Conservation (phyloP, 2,888 invertebrate species). For the Xanthia icteritia region DNA sequence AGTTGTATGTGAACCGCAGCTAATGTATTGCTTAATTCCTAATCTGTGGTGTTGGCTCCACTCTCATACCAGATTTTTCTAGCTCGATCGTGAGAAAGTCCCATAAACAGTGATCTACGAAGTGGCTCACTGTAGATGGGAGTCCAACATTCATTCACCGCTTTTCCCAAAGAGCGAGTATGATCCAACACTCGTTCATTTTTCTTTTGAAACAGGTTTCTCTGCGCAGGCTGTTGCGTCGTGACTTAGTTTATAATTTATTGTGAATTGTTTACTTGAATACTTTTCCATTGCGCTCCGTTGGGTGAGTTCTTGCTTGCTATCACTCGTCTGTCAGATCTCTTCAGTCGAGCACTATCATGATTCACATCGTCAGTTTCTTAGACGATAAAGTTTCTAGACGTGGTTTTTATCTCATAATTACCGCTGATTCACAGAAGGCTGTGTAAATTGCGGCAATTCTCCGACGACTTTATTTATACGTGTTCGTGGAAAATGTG, state of each 20-base stretch:
- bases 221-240: constrained; percentile 35
- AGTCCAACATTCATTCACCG: constrained; percentile 55
- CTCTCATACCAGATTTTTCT: constrained; percentile 52
- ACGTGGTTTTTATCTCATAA: constrained; percentile 60
- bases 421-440: constrained; percentile 66
- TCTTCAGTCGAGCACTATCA: constrained; percentile 46
- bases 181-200: constrained; percentile 53
- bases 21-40: constrained; percentile 37
- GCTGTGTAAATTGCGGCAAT: constrained; percentile 64
- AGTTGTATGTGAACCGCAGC: constrained; percentile 34
- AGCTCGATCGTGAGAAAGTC: constrained; percentile 61
- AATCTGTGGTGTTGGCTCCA: constrained; percentile 25
- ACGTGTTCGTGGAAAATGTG: constrained; percentile 63
- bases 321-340: constrained; percentile 23
- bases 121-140: constrained; percentile 42
- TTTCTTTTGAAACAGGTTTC: constrained; percentile 60
- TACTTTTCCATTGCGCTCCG: constrained; percentile 26
- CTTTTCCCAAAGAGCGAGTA: constrained; percentile 61
- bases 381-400: constrained; percentile 58
- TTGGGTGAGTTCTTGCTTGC: constrained; percentile 12
- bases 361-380: constrained; percentile 56
- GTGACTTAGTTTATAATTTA: constrained; percentile 46
- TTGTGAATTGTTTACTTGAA: constrained; percentile 50
- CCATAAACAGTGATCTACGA: constrained; percentile 54
- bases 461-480: constrained; percentile 66